Evolutionary conservation across 2,113 vertebrate genomes (phyloP).

Genomic region (Echinops telfairi): DNA sequence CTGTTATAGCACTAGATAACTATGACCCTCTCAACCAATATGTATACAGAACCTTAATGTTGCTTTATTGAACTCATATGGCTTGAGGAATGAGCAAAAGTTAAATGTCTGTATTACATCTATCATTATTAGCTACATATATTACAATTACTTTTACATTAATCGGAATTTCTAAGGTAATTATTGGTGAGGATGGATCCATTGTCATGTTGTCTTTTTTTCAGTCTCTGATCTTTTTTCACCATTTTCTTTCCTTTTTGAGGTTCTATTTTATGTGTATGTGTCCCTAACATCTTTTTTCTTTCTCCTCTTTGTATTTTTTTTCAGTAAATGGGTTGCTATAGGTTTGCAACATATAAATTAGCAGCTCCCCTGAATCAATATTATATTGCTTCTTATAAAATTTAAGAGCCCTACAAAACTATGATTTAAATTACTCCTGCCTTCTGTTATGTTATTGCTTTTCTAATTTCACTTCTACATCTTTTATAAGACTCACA

Average conservation of each 20-base stretch:
- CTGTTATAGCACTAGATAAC: no score
- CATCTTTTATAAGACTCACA: no score
- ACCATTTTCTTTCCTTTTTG: background rate
- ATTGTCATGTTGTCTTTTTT: background rate
- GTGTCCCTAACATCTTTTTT: background rate
- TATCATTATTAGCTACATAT: background rate
- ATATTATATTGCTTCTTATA: background rate
- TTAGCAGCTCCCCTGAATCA: background rate
- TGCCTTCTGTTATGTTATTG: no score
- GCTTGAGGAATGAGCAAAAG: background rate
- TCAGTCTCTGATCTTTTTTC: background rate
- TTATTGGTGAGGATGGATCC: background rate
- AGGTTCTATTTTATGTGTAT: background rate
- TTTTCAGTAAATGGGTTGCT: background rate
- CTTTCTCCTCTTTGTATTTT: background rate
- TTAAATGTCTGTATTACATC: background rate
- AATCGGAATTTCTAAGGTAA: background rate
- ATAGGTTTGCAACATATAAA: background rate
- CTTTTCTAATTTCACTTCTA: no score
- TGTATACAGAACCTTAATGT: no score
- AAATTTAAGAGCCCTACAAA: no score
- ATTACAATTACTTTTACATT: background rate
- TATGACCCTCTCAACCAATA: no score
- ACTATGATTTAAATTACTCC: no score
- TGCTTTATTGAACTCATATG: background rate